phyloP scores from a whole-genome alignment of 2,888 invertebrate genomes.

The Loripinus fragilis region DNA sequence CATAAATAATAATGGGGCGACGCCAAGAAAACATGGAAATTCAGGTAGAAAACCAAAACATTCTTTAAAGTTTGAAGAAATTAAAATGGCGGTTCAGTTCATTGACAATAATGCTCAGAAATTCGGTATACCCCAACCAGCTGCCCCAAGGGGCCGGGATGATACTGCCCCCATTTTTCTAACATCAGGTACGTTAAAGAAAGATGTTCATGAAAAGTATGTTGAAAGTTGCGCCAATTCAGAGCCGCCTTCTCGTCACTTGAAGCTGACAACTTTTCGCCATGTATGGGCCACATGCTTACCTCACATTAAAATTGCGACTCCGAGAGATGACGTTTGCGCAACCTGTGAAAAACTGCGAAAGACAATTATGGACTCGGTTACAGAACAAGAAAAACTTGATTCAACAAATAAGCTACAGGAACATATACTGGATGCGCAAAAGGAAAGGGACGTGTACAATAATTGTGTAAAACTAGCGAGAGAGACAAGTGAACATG shows the following conservation, averaged over 20 bases:
- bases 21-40: no score
- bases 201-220: background rate
- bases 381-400: conserved; percentile 34
- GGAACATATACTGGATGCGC: conserved; percentile 20
- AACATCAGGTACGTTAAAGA: conserved; percentile 6
- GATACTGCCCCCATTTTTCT: background rate
- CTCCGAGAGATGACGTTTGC: conserved; percentile 38
- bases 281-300: conserved; percentile 31
- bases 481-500: background rate
- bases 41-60: conserved; percentile 5
- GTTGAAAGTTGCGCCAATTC: background rate
- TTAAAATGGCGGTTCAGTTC: conserved; percentile 6
- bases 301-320: conserved; percentile 35
- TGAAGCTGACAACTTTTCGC: conserved; percentile 19
- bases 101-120: background rate
- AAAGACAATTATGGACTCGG: conserved; percentile 21
- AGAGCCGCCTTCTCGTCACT: background rate
- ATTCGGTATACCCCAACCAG: conserved; percentile 2
- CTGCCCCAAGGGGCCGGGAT: background rate
- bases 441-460: conserved; percentile 25
- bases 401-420: conserved; percentile 5
- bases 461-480: background rate
- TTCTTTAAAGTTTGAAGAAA: conserved; percentile 7
- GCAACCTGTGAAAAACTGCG: conserved; percentile 26
- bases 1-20: no score